Base-by-base conservation (phyloP, 2,888 invertebrate genomes). In the Philhelius pedissequus region DNA sequence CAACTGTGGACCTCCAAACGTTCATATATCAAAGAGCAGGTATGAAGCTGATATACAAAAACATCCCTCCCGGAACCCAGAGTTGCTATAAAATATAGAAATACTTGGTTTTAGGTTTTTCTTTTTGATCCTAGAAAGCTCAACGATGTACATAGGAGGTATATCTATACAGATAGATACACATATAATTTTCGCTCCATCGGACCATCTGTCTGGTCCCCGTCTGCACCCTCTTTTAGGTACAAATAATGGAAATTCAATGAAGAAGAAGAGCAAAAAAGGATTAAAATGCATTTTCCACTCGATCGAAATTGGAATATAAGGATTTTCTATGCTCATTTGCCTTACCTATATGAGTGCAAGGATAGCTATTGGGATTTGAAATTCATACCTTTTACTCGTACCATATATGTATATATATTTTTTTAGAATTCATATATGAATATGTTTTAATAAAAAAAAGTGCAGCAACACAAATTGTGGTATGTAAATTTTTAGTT, bases 201-300 rank as follows among this genome's bases (percentile, higher is more conserved):
- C 68, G 68, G 73, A 69, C 71, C 77, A 73, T 68, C 68, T 68
- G 71, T 43, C 4, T 18, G 8, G 4, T 18, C 50, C 32, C 20
- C 6, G 13, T 3, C 25, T 64, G 50, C 27, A 38, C 9, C 64
- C 40, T 20, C 35, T 78, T 66, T 81, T 78, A 40, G 20, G 20
- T 74, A 40, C 69, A 74, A 70, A 83, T 78, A 78, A 78, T 74
- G 69, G 78, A 58, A 70, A 78, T 75, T 60, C 79, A 70, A 79
- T 79, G 70, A 69, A 83, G 83, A 68, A 71, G 76, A 74, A 74
- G 48, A 38, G 30, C 48, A 68, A 62, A 76, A 81, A 82, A 69
- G 78, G 83, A 83, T 83, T 79, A 79, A 83, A 83, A 75, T 83
- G 83, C 74, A 83, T 79, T 83, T 79, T 79, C 79, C 74, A 70